Conservation (phyloP, 2,888 invertebrate genomes). For the Sinelater perroti region DNA sequence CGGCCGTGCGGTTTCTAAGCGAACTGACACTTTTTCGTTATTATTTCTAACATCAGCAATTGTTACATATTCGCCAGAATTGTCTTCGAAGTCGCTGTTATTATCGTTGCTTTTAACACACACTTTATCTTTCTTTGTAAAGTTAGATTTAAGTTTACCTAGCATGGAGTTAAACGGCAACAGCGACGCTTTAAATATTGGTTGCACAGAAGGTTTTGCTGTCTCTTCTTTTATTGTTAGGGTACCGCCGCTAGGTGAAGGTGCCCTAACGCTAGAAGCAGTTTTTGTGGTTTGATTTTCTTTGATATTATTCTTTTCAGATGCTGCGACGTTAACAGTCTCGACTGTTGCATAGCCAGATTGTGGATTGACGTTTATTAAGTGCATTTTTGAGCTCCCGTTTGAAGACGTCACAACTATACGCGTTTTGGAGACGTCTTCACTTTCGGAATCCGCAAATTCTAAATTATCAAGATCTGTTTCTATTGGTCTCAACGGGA, state of each 20-base stretch:
- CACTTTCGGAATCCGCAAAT: conserved; percentile 44
- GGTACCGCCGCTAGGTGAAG: conserved; percentile 58
- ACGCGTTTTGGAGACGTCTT: conserved; percentile 16
- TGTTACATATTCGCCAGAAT: conserved; percentile 85
- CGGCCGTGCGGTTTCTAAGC: conserved; percentile 60
- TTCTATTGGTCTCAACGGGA: conserved; percentile 43
- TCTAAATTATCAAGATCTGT: conserved; percentile 47
- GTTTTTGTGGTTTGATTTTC: conserved; percentile 30
- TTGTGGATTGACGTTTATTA: conserved; percentile 56
- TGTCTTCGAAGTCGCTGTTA: conserved; percentile 48
- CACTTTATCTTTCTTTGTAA: conserved; percentile 62
- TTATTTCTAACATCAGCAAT: conserved; percentile 85
- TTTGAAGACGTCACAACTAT: conserved; percentile 21
- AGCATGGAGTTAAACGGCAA: conserved; percentile 77
- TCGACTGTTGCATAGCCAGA: conserved; percentile 59
- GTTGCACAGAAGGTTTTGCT: conserved; percentile 46
- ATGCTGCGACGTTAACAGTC: conserved; percentile 44
- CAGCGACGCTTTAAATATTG: conserved; percentile 61
- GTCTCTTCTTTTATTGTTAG: conserved; percentile 51
- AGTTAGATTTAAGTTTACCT: conserved; percentile 69
- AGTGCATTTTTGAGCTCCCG: conserved; percentile 47
- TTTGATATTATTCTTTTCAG: conserved; percentile 12
- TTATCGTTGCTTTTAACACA: conserved; percentile 52
- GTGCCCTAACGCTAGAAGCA: conserved; percentile 48
- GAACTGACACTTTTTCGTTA: conserved; percentile 66